Conservation (phyloP, 92 coral and sea anemone genomes). For the Scolanthus callimorphus region DNA sequence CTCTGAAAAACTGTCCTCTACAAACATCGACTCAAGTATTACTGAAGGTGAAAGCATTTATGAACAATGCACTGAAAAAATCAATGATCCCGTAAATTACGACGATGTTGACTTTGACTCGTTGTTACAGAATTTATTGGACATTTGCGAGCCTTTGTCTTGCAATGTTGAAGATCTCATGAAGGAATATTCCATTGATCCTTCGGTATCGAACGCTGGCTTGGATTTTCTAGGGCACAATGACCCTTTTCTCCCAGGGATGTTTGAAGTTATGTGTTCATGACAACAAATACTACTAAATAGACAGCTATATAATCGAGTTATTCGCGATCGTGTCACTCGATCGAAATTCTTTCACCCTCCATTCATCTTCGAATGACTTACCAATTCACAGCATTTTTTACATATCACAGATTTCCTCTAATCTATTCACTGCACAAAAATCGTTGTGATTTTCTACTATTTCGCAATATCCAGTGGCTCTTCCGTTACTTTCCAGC, state of each 20-base stretch:
- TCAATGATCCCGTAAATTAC: background rate
- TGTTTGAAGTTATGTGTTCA: conserved; percentile 85
- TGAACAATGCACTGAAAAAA: background rate
- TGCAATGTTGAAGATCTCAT: conserved; percentile 81
- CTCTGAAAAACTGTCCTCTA: background rate
- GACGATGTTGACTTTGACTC: conserved; percentile 61
- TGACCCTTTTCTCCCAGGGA: conserved; percentile 85
- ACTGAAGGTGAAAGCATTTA: background rate
- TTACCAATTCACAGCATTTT: too few species aligned
- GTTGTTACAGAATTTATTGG: conserved; percentile 65
- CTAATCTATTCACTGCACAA: too few species aligned
- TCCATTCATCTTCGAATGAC: too few species aligned
- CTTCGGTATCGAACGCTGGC: conserved; percentile 16
- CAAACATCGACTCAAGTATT: background rate
- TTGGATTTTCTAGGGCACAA: conserved; percentile 45
- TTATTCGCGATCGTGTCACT: too few species aligned
- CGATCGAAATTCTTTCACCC: too few species aligned
- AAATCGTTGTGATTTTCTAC: too few species aligned
- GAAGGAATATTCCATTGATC: conserved; percentile 62
- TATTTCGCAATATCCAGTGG: too few species aligned
- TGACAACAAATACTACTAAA: background rate
- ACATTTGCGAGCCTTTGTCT: conserved; percentile 48
- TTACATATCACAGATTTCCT: too few species aligned
- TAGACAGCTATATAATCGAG: too few species aligned
- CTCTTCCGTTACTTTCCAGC: too few species aligned